A percentile compares a stretch with the other conserved stretches of the same genome.
phyloP scores from a whole-genome alignment of 1,140 invertebrate species.

The Drosophila malerkotliana region DNA sequence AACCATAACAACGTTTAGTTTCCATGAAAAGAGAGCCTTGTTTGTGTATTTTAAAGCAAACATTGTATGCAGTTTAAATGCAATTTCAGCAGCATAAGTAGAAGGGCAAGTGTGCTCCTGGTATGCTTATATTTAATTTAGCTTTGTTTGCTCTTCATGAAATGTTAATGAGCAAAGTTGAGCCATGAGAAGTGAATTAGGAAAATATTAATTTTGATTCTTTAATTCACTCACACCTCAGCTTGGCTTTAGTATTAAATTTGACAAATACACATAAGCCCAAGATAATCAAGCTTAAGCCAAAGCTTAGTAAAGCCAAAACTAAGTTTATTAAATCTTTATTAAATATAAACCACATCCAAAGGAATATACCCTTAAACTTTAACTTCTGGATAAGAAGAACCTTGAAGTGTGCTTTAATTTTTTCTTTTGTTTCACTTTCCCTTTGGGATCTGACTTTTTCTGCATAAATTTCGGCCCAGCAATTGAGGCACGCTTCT shows the following conservation, averaged over 20 bases:
- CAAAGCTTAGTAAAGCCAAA: not conserved
- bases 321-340: not conserved
- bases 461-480: slow-evolving; percentile 68
- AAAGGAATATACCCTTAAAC: not conserved
- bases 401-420: slow-evolving; percentile 6
- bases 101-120: not conserved
- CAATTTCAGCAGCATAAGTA: not conserved
- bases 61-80: not conserved
- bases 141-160: slow-evolving; percentile 6
- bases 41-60: not conserved
- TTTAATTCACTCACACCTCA: not conserved
- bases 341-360: not conserved
- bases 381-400: not conserved
- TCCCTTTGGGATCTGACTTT: slow-evolving; percentile 30
- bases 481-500: slow-evolving; percentile 55
- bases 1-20: not conserved
- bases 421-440: slow-evolving; percentile 11
- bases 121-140: slow-evolving; percentile 9
- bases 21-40: not conserved
- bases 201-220: slow-evolving; percentile 1
- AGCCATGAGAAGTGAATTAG: not conserved
- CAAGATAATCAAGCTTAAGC: not conserved
- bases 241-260: not conserved
- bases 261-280: not conserved
- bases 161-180: slow-evolving; percentile 14